Percentiles rank a stretch among this genome's conserved stretches.
These are phyloP conservation scores for Tenebrosternarchus preto DNA, from an alignment of 2,113 vertebrate species.

Conservation along the genomic window DNA sequence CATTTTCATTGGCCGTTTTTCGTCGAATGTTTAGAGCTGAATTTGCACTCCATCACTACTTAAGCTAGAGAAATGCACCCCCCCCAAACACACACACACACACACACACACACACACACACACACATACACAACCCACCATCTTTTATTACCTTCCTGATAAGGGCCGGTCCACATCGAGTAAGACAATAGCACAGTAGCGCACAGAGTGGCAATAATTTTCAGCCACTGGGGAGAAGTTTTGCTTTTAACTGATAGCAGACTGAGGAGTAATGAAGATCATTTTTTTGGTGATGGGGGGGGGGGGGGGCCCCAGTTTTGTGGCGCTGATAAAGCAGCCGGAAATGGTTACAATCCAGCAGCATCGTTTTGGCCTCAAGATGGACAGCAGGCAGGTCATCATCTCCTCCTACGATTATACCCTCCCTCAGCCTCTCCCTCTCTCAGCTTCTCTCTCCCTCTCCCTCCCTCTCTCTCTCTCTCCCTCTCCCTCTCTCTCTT, in stretches of 20 bases:
- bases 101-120: no score
- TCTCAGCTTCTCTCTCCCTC: conserved; percentile 4
- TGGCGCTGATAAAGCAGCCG: conserved; percentile 66
- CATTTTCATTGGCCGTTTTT: conserved; percentile 58
- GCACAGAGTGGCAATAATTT: conserved; percentile 54
- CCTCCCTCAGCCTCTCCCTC: no score
- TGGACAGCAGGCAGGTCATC: conserved; percentile 59
- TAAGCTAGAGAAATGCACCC: conserved; percentile 42
- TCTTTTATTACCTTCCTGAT: conserved; percentile 74
- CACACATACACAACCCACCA: not conserved
- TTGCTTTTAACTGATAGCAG: conserved; percentile 91
- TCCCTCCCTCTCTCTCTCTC: conserved; percentile 42
- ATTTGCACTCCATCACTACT: conserved; percentile 57
- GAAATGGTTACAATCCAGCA: conserved; percentile 61
- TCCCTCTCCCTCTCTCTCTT: not conserved
- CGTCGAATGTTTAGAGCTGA: conserved; percentile 45
- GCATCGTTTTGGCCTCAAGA: conserved; percentile 68
- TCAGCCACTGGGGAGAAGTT: conserved; percentile 69
- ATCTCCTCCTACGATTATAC: no score
- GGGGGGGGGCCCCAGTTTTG: conserved; percentile 64
- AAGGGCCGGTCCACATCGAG: conserved; percentile 76
- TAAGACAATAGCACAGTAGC: conserved; percentile 60
- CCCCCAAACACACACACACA: not conserved
- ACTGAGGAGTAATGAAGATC: conserved; percentile 92
- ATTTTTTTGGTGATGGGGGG: conserved; percentile 71